Conservation (phyloP, 2,113 vertebrate species). For the Desmodus rotundus region DNA sequence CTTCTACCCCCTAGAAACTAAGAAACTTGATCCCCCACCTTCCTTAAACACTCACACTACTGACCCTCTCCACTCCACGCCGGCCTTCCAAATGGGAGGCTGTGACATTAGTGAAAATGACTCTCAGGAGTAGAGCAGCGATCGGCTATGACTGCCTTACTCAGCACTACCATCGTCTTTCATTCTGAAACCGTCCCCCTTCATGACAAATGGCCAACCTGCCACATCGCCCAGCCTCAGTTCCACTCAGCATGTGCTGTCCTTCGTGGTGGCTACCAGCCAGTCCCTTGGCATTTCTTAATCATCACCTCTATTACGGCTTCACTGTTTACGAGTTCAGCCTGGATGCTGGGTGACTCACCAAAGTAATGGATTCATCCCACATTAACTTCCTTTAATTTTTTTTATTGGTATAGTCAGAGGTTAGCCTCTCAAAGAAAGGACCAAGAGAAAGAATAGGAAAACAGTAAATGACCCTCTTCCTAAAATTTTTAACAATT, state of each 20-base stretch:
- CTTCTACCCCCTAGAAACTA: neutral
- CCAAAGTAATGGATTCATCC: neutral
- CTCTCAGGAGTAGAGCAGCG: neutral
- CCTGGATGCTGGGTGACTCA: neutral
- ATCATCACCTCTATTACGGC: neutral
- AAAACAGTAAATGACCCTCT: neutral
- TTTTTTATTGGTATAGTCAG: neutral
- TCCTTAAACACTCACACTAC: neutral
- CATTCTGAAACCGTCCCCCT: neutral
- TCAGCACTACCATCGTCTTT: neutral
- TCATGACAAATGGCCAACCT: neutral
- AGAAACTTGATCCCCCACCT: neutral
- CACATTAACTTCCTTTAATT: neutral
- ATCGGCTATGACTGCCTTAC: neutral
- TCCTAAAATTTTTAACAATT: neutral
- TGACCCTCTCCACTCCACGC: neutral
- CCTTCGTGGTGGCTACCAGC: neutral
- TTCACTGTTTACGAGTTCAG: neutral
- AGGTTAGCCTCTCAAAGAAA: constrained; percentile 2
- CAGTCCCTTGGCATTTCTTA: neutral
- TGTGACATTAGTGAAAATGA: neutral
- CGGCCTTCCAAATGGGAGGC: neutral
- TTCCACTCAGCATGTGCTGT: neutral
- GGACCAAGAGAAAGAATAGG: neutral
- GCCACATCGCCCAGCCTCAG: neutral